Evolutionary conservation across 2,888 invertebrate genomes (phyloP).

Genomic region (Epinotia brunnichana): DNA sequence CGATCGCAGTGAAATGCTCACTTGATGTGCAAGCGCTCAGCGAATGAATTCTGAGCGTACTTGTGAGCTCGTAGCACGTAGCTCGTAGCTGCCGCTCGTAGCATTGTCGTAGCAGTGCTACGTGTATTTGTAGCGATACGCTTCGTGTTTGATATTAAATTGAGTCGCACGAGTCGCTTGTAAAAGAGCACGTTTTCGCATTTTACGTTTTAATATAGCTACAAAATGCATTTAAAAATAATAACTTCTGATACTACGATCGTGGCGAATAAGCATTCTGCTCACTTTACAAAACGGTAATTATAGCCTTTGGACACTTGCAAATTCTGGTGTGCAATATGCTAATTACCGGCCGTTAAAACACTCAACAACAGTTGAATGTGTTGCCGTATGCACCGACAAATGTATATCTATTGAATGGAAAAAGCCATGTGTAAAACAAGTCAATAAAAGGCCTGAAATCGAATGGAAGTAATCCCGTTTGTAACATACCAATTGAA

Average conservation of each 20-base stretch:
- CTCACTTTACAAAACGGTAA: background rate
- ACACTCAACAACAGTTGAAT: too few species aligned
- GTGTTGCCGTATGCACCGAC: too few species aligned
- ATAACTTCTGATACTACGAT: background rate
- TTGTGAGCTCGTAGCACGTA: constrained; percentile 17
- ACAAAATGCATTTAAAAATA: background rate
- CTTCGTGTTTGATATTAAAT: constrained; percentile 22
- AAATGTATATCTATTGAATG: too few species aligned
- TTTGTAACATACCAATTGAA: too few species aligned
- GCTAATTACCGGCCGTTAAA: too few species aligned
- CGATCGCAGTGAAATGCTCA: constrained; percentile 9
- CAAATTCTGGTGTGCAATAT: too few species aligned
- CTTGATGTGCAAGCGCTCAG: background rate
- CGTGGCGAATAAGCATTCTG: background rate
- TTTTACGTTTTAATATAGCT: background rate
- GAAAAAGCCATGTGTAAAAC: too few species aligned
- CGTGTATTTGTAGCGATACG: constrained; percentile 2
- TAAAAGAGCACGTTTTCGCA: constrained; percentile 8
- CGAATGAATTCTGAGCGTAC: constrained; percentile 6
- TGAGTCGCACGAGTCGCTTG: background rate
- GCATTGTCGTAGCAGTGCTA: constrained; percentile 24
- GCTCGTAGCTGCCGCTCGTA: constrained; percentile 19
- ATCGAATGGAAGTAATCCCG: too few species aligned
- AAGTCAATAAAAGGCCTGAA: too few species aligned
- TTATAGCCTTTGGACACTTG: too few species aligned